Base-by-base conservation (phyloP, 2,113 vertebrate species). In the Andinoacara biseriatus region DNA sequence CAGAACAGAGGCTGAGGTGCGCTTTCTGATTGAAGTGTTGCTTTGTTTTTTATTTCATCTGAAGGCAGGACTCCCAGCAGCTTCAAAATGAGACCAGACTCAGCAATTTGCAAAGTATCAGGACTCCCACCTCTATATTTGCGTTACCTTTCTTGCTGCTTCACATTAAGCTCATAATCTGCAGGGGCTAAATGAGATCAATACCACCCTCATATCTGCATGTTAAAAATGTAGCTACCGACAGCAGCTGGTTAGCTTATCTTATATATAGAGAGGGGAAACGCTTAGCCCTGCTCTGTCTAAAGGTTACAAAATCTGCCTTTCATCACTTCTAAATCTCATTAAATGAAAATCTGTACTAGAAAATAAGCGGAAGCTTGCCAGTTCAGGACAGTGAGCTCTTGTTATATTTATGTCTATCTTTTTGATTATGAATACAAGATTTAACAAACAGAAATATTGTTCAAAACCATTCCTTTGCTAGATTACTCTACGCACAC, bases 1-100 rank as follows among this genome's bases (percentile, higher is more conserved):
- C 83, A 84, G 84, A 93, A 93, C 81, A 90, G 85, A 90, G 90
- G 84, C 84, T 83, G 83, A 84, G 81, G 76, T 58, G 85, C 87
- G 83, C 83, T 60, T 59, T 87, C 61, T 81, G 38, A 49, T 82
- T 89, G 40, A 80, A 78, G 62, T 62, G 76, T 24, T 15, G 65
- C 60, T 24, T 26, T 24, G 7, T n/a, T 10, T 76, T 69, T 74
- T n/a, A 22, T 85, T 80, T 85, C 76, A 76, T 52, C 60, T 80
- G 15, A 49, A 24, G 54, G 59, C 63, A 76, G 74, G 78, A 65
- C 77, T 80, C 57, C 67, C 29, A 58, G n/a, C 75, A 63, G 84
- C 78, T 81, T 82, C 56, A 82, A 78, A 86, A 57, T 13, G 4
- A 88, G 65, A 75, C 57, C 67, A 87, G 40, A 54, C 33, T 74